These are phyloP conservation scores for Dermolepida albohirtum DNA, from an alignment of 2,888 invertebrate genomes.

Conservation along the genomic window DNA sequence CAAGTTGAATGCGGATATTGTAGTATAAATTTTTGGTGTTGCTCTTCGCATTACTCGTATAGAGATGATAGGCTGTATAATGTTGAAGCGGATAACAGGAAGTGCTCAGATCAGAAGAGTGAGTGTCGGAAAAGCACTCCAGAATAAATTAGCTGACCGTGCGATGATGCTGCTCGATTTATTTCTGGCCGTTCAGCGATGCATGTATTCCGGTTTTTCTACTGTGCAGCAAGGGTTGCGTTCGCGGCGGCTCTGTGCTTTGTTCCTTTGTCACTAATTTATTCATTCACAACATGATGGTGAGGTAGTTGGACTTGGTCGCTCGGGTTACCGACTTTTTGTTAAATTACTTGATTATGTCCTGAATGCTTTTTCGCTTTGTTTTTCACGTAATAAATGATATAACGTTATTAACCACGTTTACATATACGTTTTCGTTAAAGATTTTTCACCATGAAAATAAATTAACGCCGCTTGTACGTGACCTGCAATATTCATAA, in stretches of 20 bases:
- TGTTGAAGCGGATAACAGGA: constrained; percentile 16
- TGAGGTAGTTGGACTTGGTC: constrained; percentile 23
- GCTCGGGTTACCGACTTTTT: constrained; percentile 25
- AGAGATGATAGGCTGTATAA: constrained; percentile 1
- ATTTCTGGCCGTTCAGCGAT: constrained; percentile 46
- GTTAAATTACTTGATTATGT: constrained; percentile 31
- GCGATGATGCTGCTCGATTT: constrained; percentile 47
- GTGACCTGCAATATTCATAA: background rate
- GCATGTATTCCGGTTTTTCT: constrained; percentile 44
- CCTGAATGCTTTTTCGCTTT: constrained; percentile 13
- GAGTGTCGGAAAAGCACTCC: constrained; percentile 33
- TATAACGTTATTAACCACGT: constrained; percentile 10
- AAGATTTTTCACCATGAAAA: constrained; percentile 14
- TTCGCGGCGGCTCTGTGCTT: constrained; percentile 4
- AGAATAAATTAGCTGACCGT: constrained; percentile 48
- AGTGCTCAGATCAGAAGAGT: constrained; percentile 10
- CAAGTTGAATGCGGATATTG: no score
- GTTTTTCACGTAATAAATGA: constrained; percentile 20
- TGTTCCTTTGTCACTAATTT: constrained; percentile 34
- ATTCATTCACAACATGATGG: constrained; percentile 25
- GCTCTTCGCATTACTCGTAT: no score
- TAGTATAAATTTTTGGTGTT: no score
- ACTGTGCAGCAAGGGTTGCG: constrained; percentile 8
- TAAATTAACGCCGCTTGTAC: background rate
- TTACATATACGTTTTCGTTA: constrained; percentile 6